Base-by-base conservation (phyloP, 35 echinoderm and acorn worm genomes). In the Amphiura filiformis region DNA sequence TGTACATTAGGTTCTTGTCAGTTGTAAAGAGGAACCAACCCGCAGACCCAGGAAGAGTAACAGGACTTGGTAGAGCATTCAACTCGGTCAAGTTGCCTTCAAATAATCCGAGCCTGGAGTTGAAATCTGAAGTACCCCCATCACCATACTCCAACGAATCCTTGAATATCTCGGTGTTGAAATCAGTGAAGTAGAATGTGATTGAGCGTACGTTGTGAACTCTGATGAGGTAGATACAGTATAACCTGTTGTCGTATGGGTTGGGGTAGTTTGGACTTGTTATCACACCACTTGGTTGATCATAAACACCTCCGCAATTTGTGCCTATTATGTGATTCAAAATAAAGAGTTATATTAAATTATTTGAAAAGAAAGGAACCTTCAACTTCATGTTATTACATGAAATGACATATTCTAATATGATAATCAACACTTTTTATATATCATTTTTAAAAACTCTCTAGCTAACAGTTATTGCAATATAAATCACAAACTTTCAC, bases 11-110 rank as follows among this genome's bases (percentile, higher is more conserved):
- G 34, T 91, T 91, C 38, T 82, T 65, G 38, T 91, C 89, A 18
- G 89, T 91, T 20, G 64, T 57, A 44, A 91, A 91, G 31, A 91
- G 36, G 57, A 91, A 85, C 89, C 89, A 91, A 39, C 35, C 49
- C 57, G 86, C 75, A 57, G 84, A 56, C 3, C 77, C 83, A 1
- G 22, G 3, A 36, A 86, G 22, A 31, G 26, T 34, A 34, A 91
- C 34, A 1, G 82, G 76, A 36, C 26, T 75, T 37, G 89, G 89
- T 31, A 91, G 34, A 9, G 0, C 13, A 20, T 15, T 20, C 13
- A 56, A 38, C 5, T 38, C 32, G 32, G 89, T 80, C 23, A 91
- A 77, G 77, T 91, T 91, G 32, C 89, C 89, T 42, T 91, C 82
- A 13, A 91, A 79, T 5, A 36, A 35, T n/a, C 83, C 89, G 1